Conservation (phyloP, 2,888 invertebrate species). For the Microctonus hyperodae region DNA sequence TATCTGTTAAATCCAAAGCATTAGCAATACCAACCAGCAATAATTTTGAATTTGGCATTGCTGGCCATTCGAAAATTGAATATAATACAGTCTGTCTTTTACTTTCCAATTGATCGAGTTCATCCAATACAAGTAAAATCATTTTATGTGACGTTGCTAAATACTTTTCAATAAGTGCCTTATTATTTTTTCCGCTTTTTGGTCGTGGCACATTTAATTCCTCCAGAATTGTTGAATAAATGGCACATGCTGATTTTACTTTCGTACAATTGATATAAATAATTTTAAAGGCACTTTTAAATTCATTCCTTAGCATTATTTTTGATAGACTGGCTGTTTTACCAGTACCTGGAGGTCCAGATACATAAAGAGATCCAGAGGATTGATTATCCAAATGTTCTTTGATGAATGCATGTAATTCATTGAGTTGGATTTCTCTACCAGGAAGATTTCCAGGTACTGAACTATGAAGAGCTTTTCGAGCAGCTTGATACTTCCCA, state of each 20-base stretch:
- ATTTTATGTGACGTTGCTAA: slow-evolving; percentile 72
- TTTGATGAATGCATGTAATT: slow-evolving; percentile 74
- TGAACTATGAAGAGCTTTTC: slow-evolving; percentile 66
- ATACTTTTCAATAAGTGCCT: slow-evolving; percentile 74
- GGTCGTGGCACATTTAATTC: slow-evolving; percentile 71
- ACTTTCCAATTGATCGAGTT: slow-evolving; percentile 92
- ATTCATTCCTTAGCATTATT: slow-evolving; percentile 73
- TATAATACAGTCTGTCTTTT: slow-evolving; percentile 87
- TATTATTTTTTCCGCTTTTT: slow-evolving; percentile 72
- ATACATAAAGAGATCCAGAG: slow-evolving; percentile 89
- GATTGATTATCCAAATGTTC: slow-evolving; percentile 70
- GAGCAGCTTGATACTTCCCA: slow-evolving; percentile 58
- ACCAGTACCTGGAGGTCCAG: slow-evolving; percentile 97
- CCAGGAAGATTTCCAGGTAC: slow-evolving; percentile 70
- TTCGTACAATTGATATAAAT: slow-evolving; percentile 89
- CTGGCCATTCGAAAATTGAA: slow-evolving; percentile 93
- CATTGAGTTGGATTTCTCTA: slow-evolving; percentile 79
- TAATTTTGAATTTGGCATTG: slow-evolving; percentile 71
- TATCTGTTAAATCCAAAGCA: slow-evolving; percentile 92
- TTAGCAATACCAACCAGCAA: slow-evolving; percentile 94
- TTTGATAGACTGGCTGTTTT: slow-evolving; percentile 89
- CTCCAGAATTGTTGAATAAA: slow-evolving; percentile 79
- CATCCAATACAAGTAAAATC: slow-evolving; percentile 88
- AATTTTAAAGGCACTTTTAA: slow-evolving; percentile 67
- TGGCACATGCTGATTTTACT: slow-evolving; percentile 81